A percentile compares a stretch with the other conserved stretches of the same genome.
phyloP scores from a whole-genome alignment of 2,797 vertebrate species.

The Melanogrammus aeglefinus region DNA sequence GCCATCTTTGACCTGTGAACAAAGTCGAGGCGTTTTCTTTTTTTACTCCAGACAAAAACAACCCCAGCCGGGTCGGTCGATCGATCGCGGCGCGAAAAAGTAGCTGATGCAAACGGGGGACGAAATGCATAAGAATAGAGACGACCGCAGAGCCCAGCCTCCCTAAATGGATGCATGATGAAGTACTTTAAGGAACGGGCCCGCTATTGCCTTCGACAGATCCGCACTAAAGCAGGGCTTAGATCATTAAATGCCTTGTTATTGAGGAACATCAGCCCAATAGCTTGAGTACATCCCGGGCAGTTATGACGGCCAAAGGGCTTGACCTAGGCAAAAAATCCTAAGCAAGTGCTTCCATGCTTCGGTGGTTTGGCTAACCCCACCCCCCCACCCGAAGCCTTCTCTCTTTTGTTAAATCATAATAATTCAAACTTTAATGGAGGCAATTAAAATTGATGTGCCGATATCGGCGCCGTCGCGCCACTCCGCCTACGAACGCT shows the following conservation, averaged over 20 bases:
- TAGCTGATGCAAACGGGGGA: neutral
- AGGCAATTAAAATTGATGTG: neutral
- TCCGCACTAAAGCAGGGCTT: neutral
- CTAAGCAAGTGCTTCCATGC: neutral
- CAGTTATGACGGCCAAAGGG: neutral
- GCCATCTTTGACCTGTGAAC: neutral
- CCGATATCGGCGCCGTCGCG: neutral
- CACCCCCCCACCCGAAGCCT: too few species aligned
- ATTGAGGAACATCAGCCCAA: neutral
- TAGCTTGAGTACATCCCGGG: neutral
- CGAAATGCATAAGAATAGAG: neutral
- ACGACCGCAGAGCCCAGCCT: neutral
- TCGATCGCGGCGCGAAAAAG: neutral
- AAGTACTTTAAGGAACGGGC: neutral
- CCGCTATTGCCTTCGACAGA: neutral
- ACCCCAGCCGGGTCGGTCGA: neutral
- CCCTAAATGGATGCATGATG: neutral
- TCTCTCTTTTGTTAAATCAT: neutral
- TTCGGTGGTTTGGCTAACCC: neutral
- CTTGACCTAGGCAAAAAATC: neutral
- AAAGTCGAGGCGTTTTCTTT: too few species aligned
- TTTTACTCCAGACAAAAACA: neutral
- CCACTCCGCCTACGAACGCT: too few species aligned
- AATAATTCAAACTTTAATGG: constrained; percentile 1
- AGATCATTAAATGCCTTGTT: neutral